These are phyloP conservation scores for Mastacembelus armatus DNA, from an alignment of 2,797 vertebrate genomes.

Conservation along the genomic window DNA sequence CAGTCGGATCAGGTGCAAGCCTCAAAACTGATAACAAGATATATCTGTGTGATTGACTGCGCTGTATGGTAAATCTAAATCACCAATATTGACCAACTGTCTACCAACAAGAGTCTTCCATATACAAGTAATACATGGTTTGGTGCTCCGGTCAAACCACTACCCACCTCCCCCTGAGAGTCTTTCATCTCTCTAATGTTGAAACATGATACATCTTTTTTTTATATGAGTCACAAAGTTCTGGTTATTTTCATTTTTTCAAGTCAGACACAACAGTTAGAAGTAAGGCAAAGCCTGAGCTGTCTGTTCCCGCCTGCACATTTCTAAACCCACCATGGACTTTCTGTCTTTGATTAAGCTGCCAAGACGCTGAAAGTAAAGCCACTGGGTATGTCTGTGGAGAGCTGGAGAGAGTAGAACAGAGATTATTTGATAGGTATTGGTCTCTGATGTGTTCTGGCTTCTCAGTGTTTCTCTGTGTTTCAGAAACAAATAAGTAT, in stretches of 20 bases:
- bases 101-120: background rate
- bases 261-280: constrained; percentile 40
- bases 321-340: constrained; percentile 51
- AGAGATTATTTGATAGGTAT: constrained; percentile 46
- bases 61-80: too few relatives aligned
- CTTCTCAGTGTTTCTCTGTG: constrained; percentile 2
- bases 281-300: constrained; percentile 33
- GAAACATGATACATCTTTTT: too few relatives aligned
- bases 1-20: background rate
- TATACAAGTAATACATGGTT: background rate
- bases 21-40: too few relatives aligned
- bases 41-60: too few relatives aligned
- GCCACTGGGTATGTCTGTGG: constrained; percentile 56
- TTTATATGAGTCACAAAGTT: constrained; percentile 19
- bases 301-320: constrained; percentile 61
- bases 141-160: constrained; percentile 15
- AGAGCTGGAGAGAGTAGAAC: constrained; percentile 47
- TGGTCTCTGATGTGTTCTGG: constrained; percentile 47
- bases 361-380: constrained; percentile 66
- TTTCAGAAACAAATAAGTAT: constrained; percentile 25
- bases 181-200: background rate
- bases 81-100: background rate
- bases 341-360: constrained; percentile 68
- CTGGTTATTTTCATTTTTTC: constrained; percentile 30
- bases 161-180: background rate